Conservation (phyloP, 1,140 invertebrate species). For the Monochamus saltuarius region DNA sequence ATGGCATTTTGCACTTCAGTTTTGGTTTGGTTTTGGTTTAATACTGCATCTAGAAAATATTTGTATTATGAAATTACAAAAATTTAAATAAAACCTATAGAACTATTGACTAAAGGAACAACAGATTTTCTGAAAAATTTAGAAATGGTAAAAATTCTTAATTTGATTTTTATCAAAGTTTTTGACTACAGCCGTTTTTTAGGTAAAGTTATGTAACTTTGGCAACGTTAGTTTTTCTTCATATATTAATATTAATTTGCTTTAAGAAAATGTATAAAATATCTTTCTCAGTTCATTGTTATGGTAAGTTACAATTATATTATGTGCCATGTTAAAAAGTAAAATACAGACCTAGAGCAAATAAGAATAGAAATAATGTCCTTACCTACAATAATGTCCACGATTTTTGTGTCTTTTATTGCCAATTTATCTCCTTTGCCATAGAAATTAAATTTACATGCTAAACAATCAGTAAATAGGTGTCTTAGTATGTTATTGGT, state of each 20-base stretch:
- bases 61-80: too few species aligned
- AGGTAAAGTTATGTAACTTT: not conserved
- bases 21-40: not conserved
- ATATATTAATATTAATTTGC: not conserved
- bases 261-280: too few species aligned
- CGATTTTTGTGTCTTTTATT: not conserved
- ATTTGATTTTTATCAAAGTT: too few species aligned
- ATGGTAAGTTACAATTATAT: not conserved
- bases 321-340: not conserved
- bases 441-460: constrained; percentile 1
- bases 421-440: not conserved
- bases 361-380: too few species aligned
- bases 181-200: too few species aligned
- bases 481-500: not conserved
- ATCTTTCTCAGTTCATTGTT: too few species aligned
- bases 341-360: too few species aligned
- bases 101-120: too few species aligned
- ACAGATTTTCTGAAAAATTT: too few species aligned
- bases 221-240: not conserved
- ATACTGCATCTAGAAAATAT: not conserved
- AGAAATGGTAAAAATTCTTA: too few species aligned
- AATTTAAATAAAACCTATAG: too few species aligned
- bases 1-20: constrained; percentile 6
- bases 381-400: not conserved
- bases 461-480: not conserved